Base-by-base conservation (phyloP, 2,113 vertebrate species). In the Indicator indicator region DNA sequence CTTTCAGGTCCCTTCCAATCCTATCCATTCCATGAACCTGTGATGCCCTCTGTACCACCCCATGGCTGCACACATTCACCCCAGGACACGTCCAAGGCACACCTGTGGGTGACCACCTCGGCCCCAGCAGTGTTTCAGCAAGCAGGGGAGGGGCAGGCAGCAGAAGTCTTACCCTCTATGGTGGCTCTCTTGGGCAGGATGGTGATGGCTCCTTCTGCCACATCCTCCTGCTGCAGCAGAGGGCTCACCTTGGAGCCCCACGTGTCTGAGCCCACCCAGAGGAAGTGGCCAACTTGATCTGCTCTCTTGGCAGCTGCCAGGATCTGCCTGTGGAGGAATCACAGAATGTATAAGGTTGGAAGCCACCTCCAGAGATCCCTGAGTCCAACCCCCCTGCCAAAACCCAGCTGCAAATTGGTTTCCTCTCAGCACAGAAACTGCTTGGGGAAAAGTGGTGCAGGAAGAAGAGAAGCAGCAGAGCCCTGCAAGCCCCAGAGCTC, bases 251-350 rank as follows among this genome's bases (percentile, higher is more conserved):
- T 99, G 88, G 99, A 98, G n/a, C 99, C 99, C 99, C 99, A 99
- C 40, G 98, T 99, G 98, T 99, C 99, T 0, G 99, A 99, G 65
- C 99, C 99, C 33, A 99, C 98, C 99, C 99, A 99, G 4, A 99
- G 97, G 96, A 99, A 99, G 46, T 99, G 99, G 1, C 99, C 99
- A 8, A 99, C 97, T 94, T 98, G 98, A 54, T 99, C 98, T 0
- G 99, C 99, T 88, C 98, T 97, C 97, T 99, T 99, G 27, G 98
- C 98, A 12, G 99, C 99, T 2, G 99, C 98, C 46, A 99, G 98
- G 92, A 99, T 96, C 21, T 99, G 99, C 96, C 99, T 99, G 97
- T 32, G 44, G 79, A 83, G 42, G 42, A 42, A 42, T 13, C 42
- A 42, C 42, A 42, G 42, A 42, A 42, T 4, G 13, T 42, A 14